These are phyloP conservation scores for Polyommatus iphigenia DNA, from an alignment of 2,888 invertebrate genomes.

Conservation along the genomic window DNA sequence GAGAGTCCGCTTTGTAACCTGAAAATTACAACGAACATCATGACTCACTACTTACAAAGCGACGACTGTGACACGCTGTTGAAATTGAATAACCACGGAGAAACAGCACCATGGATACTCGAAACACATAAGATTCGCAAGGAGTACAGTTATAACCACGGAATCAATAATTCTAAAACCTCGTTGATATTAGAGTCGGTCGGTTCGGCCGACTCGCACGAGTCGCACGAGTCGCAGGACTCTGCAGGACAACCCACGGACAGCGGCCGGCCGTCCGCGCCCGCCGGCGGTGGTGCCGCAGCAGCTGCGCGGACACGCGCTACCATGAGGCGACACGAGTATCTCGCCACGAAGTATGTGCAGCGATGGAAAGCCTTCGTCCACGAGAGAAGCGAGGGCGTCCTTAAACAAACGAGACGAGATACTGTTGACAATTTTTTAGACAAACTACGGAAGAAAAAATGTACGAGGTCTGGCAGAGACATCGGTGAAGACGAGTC, in stretches of 20 bases:
- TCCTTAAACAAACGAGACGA: slow-evolving; percentile 55
- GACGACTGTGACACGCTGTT: neutral
- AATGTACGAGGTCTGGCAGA: slow-evolving; percentile 43
- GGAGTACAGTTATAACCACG: slow-evolving; percentile 27
- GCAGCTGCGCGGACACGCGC: slow-evolving; percentile 48
- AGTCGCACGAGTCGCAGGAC: neutral
- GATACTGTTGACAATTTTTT: slow-evolving; percentile 62
- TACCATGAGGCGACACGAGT: slow-evolving; percentile 46
- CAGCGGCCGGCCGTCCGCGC: neutral
- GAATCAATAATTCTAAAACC: slow-evolving; percentile 60
- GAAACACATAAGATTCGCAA: slow-evolving; percentile 10
- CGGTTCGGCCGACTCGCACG: slow-evolving; percentile 46
- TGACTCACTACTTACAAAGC: neutral
- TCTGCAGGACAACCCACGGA: neutral
- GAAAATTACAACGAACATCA: neutral
- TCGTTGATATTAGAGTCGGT: slow-evolving; percentile 66
- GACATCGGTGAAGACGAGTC: slow-evolving; percentile 47
- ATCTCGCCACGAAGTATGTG: slow-evolving; percentile 56
- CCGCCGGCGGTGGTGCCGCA: neutral
- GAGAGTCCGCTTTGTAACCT: neutral
- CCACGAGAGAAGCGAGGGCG: slow-evolving; percentile 50
- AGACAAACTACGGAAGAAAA: slow-evolving; percentile 64
- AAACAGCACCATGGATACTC: neutral
- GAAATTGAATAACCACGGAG: neutral
- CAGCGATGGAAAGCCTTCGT: slow-evolving; percentile 62